phyloP scores from a whole-genome alignment of 1,140 invertebrate species.

The Rhagoletis pomonella region DNA sequence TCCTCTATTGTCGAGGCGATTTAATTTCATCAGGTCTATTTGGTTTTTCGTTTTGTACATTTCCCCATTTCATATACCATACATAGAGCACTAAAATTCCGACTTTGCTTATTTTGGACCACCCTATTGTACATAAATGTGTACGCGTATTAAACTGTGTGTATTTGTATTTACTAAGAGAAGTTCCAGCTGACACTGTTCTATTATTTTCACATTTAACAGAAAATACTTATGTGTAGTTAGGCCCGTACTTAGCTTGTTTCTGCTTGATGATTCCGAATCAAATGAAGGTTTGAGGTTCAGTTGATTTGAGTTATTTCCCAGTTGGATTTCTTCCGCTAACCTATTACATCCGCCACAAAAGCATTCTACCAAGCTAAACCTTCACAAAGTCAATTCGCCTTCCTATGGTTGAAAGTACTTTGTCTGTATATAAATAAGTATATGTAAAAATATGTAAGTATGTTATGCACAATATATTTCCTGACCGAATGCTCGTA shows the following conservation, averaged over 20 bases:
- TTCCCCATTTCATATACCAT: too few species aligned
- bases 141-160: too few species aligned
- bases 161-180: too few species aligned
- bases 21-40: too few species aligned
- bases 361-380: not conserved
- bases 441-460: not conserved
- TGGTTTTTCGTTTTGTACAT: too few species aligned
- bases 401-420: not conserved
- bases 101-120: too few species aligned
- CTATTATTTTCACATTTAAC: not conserved
- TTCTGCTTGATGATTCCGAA: not conserved
- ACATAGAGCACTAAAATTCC: too few species aligned
- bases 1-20: too few species aligned
- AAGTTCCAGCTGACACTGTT: too few species aligned
- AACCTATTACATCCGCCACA: not conserved
- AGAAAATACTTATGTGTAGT: not conserved
- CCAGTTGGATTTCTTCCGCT: conserved; percentile 3
- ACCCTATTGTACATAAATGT: too few species aligned
- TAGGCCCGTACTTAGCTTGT: not conserved
- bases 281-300: conserved; percentile 14
- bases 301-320: conserved; percentile 7
- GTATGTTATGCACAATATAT: not conserved
- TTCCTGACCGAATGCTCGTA: not conserved
- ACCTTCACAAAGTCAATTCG: not conserved
- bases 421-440: not conserved